Evolutionary conservation across 2,888 invertebrate genomes (phyloP).

Genomic region (Protophormia terraenovae): DNA sequence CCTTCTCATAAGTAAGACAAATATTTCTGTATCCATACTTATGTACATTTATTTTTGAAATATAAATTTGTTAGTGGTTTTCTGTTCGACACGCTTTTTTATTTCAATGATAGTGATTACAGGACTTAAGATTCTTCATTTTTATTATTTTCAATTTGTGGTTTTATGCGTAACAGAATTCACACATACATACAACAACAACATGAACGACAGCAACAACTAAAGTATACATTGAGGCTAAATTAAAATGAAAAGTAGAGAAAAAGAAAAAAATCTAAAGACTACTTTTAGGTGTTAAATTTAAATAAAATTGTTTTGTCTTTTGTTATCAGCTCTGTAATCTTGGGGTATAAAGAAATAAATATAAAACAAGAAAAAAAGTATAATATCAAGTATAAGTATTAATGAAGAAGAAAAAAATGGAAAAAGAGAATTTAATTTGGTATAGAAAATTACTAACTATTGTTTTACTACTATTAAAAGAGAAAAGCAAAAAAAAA

Average conservation of each 20-base stretch:
- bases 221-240: not conserved
- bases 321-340: not conserved
- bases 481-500: not conserved
- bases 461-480: constrained; percentile 33
- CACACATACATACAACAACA: not conserved
- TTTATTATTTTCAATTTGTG: constrained; percentile 29
- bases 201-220: not conserved
- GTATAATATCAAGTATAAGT: not conserved
- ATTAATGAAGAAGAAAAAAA: not conserved
- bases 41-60: too few relatives aligned
- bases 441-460: constrained; percentile 29
- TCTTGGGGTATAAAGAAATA: not conserved
- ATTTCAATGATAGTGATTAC: constrained; percentile 33
- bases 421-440: not conserved
- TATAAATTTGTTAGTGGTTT: not conserved
- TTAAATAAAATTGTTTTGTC: constrained; percentile 3
- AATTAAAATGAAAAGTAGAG: constrained; percentile 4
- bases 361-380: not conserved
- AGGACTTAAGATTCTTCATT: constrained; percentile 18
- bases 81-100: not conserved
- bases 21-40: too few relatives aligned
- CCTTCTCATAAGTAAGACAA: too few relatives aligned
- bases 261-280: not conserved
- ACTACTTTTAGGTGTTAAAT: constrained; percentile 31
- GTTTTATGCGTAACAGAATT: not conserved